Percentiles rank a stretch among this genome's conserved stretches.
Conservation (phyloP, 2,888 invertebrate species). For the Anthrax anthrax region DNA sequence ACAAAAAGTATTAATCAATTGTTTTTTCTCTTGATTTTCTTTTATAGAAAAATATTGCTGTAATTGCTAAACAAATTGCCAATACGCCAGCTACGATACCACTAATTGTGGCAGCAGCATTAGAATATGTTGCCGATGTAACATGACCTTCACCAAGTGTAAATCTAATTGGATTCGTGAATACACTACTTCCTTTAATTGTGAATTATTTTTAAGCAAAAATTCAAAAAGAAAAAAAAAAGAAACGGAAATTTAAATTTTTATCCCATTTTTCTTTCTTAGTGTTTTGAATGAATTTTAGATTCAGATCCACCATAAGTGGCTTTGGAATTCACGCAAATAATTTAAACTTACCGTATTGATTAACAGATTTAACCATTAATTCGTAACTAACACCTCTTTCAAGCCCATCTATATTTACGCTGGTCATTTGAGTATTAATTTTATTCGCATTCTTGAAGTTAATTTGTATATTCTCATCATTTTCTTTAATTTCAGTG, state of each 20-base stretch:
- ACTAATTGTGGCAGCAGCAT: conserved; percentile 31
- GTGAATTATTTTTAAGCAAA: too few relatives aligned
- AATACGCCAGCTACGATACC: conserved; percentile 33
- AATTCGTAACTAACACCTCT: conserved; percentile 64
- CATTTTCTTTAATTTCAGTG: conserved; percentile 30
- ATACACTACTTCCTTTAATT: conserved; percentile 52
- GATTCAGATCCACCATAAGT: not conserved
- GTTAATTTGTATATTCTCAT: conserved; percentile 11
- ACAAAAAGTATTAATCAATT: too few relatives aligned
- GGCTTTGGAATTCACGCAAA: not conserved
- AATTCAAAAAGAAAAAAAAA: not conserved
- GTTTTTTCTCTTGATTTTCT: conserved; percentile 25
- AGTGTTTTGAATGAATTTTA: too few relatives aligned
- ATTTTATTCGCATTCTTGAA: conserved; percentile 41
- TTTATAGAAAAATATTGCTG: conserved; percentile 31
- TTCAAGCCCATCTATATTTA: conserved; percentile 53
- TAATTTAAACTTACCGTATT: conserved; percentile 38
- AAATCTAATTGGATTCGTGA: conserved; percentile 59
- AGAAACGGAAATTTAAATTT: too few relatives aligned
- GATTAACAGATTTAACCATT: conserved; percentile 69
- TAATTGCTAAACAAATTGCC: conserved; percentile 29
- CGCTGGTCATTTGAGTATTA: conserved; percentile 58
- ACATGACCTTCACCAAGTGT: conserved; percentile 59
- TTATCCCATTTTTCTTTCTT: too few relatives aligned
- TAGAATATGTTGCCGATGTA: conserved; percentile 45